These are phyloP conservation scores for Nesogale talazaci DNA, from an alignment of 2,113 vertebrate genomes.

Conservation along the genomic window DNA sequence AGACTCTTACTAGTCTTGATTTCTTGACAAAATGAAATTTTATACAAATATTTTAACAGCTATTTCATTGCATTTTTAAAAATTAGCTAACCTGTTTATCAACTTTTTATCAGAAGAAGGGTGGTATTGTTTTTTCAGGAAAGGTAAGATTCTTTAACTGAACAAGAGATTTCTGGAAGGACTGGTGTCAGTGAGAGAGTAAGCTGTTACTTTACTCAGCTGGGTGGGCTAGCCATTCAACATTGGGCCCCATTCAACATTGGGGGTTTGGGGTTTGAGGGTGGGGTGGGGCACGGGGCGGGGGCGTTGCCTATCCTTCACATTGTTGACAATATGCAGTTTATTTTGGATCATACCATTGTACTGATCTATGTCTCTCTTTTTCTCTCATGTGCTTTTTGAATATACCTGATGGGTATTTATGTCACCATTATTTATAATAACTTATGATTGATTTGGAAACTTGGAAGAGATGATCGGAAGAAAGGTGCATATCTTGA, in stretches of 20 bases:
- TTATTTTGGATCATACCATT: background rate
- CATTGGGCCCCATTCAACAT: too few species aligned
- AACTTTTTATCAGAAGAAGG: background rate
- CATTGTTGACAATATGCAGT: background rate
- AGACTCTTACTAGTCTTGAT: background rate
- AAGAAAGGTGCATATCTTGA: background rate
- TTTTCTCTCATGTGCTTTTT: constrained; percentile 21
- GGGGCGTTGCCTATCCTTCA: background rate
- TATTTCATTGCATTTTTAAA: background rate
- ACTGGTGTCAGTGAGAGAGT: background rate
- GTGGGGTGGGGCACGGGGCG: background rate
- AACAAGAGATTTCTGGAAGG: background rate
- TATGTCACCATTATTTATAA: constrained; percentile 30
- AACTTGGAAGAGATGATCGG: background rate
- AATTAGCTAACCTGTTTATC: background rate
- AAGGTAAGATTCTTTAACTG: background rate
- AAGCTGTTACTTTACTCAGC: background rate
- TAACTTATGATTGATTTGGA: background rate
- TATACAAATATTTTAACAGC: background rate
- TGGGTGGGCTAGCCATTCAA: background rate
- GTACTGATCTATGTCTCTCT: constrained; percentile 18
- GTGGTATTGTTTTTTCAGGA: background rate
- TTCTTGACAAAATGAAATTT: background rate
- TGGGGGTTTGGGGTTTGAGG: too few species aligned
- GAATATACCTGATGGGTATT: background rate